A percentile compares a stretch with the other conserved stretches of the same genome.
Evolutionary conservation across 92 coral and sea anemone genomes (phyloP).

Genomic region (Bergia sp.): DNA sequence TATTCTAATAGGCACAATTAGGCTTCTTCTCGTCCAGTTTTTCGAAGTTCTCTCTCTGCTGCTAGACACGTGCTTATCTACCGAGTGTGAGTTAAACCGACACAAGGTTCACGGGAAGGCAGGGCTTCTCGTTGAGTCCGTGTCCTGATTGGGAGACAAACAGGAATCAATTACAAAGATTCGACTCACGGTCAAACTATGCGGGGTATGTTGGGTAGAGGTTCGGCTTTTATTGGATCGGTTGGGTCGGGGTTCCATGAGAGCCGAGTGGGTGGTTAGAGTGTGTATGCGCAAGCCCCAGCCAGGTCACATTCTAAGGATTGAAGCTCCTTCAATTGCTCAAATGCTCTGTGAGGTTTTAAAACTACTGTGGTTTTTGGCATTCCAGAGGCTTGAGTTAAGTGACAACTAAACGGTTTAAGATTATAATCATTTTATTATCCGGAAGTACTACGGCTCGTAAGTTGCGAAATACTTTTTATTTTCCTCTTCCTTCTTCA

Average conservation of each 20-base stretch:
- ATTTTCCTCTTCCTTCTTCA: background rate
- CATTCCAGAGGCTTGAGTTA: background rate
- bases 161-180: background rate
- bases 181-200: conserved; percentile 27
- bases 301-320: background rate
- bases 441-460: background rate
- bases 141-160: conserved; percentile 29
- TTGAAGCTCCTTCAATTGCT: background rate
- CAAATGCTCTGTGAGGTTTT: background rate
- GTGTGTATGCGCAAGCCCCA: background rate
- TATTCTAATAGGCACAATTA: background rate
- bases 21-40: background rate
- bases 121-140: background rate
- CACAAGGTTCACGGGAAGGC: background rate
- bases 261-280: conserved; percentile 10
- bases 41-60: background rate
- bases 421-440: too few species aligned
- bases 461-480: background rate
- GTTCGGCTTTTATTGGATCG: background rate
- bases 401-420: background rate
- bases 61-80: conserved; percentile 5
- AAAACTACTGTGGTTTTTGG: background rate
- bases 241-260: background rate
- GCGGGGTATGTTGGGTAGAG: background rate
- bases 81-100: background rate